Evolutionary conservation across 2,113 vertebrate species (phyloP), one percentile per base, ranked within the genome.

Genomic region (Clarias gariepinus): DNA sequence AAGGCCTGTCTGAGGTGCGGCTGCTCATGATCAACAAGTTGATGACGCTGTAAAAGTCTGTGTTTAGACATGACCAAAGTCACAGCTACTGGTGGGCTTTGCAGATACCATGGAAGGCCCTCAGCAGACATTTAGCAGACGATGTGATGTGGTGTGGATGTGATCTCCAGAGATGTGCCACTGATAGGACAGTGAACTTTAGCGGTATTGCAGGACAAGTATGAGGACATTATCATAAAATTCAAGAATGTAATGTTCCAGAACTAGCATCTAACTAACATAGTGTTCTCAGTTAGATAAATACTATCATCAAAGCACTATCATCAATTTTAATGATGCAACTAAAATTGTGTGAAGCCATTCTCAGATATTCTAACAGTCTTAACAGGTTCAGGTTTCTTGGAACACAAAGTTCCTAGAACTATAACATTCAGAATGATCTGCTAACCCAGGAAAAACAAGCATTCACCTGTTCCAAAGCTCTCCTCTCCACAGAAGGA

Each of bases 401-500:
- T 74, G 36, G 71, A 53, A 53, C 78, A 60, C 28, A 60, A 23
- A 25, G 10, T 61, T 41, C 23, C 3, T 61, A 15, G 0, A 61
- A 80, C n/a, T 11, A 13, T 61, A 61, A 33, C 25, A 36, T 36
- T 81, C 19, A 36, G 25, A 78, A 55, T 28, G 25, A 28, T 78
- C 74, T 77, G 11, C 12, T 61, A 61, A 82, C 36, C 18, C 15
- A 82, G 15, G 19, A 81, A 82, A 36, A 52, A 6, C 7, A 47
- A 47, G 7, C 36, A 68, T 93, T 91, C 95, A 99, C 98, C 98
- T 93, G 97, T 97, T 91, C 98, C 98, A 91, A 99, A 99, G 93
- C 98, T 99, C 92, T 99, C 98, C 91, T 99, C 98, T 88, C 98
- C 98, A 91, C 98, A 99, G 87, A 99, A 96, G 0, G 98, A 98